These are phyloP conservation scores for Noctua janthina DNA, from an alignment of 2,888 invertebrate species.

Conservation along the genomic window DNA sequence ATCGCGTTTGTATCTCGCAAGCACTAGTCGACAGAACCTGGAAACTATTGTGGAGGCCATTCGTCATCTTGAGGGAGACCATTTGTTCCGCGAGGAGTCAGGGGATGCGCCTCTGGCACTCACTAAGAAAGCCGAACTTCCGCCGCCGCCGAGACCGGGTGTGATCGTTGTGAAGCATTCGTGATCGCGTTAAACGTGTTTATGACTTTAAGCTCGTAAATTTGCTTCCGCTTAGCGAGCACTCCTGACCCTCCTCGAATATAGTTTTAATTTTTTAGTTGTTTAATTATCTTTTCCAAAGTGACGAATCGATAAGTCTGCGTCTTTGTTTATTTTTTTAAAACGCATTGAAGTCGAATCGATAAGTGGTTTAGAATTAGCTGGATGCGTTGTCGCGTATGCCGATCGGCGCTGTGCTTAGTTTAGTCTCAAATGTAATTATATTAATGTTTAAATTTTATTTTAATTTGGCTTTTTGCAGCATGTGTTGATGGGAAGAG, in stretches of 20 bases:
- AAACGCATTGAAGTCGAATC: slow-evolving; percentile 80
- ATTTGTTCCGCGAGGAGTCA: slow-evolving; percentile 95
- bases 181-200: slow-evolving; percentile 90
- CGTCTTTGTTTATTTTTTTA: slow-evolving; percentile 83
- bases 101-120: slow-evolving; percentile 91
- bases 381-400: slow-evolving; percentile 80
- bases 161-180: slow-evolving; percentile 97
- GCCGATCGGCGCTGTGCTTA: slow-evolving; percentile 86
- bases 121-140: slow-evolving; percentile 87
- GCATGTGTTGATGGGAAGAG: slow-evolving; percentile 78
- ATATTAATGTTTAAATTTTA: slow-evolving; percentile 78
- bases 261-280: slow-evolving; percentile 87
- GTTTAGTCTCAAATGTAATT: slow-evolving; percentile 88
- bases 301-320: slow-evolving; percentile 90
- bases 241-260: slow-evolving; percentile 87
- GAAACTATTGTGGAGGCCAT: slow-evolving; percentile 99
- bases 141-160: slow-evolving; percentile 94
- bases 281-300: slow-evolving; percentile 88
- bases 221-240: slow-evolving; percentile 81
- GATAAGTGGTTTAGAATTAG: slow-evolving; percentile 78
- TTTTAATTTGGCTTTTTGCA: slow-evolving; percentile 78
- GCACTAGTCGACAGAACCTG: slow-evolving; percentile 97
- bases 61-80: slow-evolving; percentile 98
- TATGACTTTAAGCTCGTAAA: slow-evolving; percentile 75
- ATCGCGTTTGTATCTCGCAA: slow-evolving; percentile 86